Conservation (phyloP, 2,113 vertebrate species). For the Lampris megalopsis region DNA sequence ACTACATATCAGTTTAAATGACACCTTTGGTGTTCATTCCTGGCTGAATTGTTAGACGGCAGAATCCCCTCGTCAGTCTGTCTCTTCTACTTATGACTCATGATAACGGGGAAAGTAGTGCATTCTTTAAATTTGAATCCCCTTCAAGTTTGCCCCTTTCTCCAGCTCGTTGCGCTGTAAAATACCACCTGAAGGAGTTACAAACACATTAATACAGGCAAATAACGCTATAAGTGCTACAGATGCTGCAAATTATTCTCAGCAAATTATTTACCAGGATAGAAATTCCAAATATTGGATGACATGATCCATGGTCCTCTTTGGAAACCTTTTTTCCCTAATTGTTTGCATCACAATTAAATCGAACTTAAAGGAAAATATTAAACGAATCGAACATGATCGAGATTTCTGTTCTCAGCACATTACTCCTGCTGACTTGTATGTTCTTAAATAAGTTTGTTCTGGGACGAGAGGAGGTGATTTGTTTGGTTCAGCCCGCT, state of each 20-base stretch:
- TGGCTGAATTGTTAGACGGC: no score
- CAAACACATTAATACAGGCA: no score
- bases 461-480: conserved; percentile 62
- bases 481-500: conserved; percentile 90
- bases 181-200: background rate
- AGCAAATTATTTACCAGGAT: no score
- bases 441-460: conserved; percentile 41
- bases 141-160: background rate
- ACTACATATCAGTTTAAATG: no score
- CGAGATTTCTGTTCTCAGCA: no score
- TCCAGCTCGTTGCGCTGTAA: background rate
- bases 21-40: no score
- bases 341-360: background rate
- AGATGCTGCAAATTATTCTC: no score
- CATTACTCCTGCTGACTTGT: conserved; percentile 11
- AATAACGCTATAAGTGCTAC: no score
- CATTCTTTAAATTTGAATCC: no score
- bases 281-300: conserved; percentile 16
- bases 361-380: background rate
- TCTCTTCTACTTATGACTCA: no score
- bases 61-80: no score
- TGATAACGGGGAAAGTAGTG: no score
- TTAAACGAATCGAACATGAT: background rate
- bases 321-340: background rate
- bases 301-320: background rate